Evolutionary conservation across 1,140 invertebrate genomes (phyloP).

Genomic region (Lasioglossum baleicum): DNA sequence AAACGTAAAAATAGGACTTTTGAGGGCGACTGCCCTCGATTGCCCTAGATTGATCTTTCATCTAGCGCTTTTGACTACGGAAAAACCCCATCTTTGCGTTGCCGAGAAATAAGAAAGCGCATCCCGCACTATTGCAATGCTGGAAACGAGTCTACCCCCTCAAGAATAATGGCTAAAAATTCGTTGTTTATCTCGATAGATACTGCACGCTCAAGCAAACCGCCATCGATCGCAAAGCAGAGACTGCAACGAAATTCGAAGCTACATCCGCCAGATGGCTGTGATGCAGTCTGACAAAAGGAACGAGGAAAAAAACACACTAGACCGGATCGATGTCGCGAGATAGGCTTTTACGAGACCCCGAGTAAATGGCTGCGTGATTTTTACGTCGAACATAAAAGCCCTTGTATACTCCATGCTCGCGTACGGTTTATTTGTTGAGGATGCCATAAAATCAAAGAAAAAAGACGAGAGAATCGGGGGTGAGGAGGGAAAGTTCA

Average conservation of each 20-base stretch:
- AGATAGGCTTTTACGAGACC: slow-evolving; percentile 14
- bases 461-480: background rate
- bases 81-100: too few relatives aligned
- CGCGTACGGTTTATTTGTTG: background rate
- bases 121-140: too few relatives aligned
- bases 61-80: too few relatives aligned
- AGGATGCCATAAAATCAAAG: background rate
- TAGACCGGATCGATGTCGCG: slow-evolving; percentile 24
- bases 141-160: too few relatives aligned
- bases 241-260: background rate
- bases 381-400: slow-evolving; percentile 11
- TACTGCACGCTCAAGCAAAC: too few relatives aligned
- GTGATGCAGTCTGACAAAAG: background rate
- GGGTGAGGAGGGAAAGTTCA: too few relatives aligned
- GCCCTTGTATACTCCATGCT: background rate
- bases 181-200: too few relatives aligned
- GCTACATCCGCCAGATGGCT: slow-evolving; percentile 27
- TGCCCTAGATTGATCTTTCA: too few relatives aligned
- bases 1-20: too few relatives aligned
- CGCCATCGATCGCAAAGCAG: slow-evolving; percentile 11
- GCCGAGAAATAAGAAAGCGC: too few relatives aligned
- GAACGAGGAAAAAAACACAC: slow-evolving; percentile 8
- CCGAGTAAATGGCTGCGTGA: slow-evolving; percentile 1
- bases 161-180: too few relatives aligned
- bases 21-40: too few relatives aligned